A percentile compares a stretch with the other conserved stretches of the same genome.
Conservation (phyloP, 2,797 vertebrate species). For the Typhlichthys eigenmanni region DNA sequence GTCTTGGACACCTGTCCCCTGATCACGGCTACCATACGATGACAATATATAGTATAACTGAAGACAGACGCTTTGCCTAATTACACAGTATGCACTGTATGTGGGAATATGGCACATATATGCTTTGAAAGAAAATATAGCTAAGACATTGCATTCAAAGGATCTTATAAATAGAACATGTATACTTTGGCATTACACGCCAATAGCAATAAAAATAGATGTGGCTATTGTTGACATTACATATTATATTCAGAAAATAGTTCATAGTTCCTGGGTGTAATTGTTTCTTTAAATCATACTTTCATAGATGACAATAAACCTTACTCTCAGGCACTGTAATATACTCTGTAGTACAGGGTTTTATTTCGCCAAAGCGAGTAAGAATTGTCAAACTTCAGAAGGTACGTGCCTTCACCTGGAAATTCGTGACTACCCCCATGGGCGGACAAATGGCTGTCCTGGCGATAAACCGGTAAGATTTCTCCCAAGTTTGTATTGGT, state of each 20-base stretch:
- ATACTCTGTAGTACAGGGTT: slow-evolving; percentile 96
- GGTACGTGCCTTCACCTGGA: slow-evolving; percentile 95
- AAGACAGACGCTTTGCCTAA: slow-evolving; percentile 58
- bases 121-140: slow-evolving; percentile 49
- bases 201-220: slow-evolving; percentile 68
- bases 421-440: slow-evolving; percentile 93
- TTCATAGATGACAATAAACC: slow-evolving; percentile 49
- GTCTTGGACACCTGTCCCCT: slow-evolving; percentile 60
- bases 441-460: slow-evolving; percentile 91
- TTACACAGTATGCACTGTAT: slow-evolving; percentile 45
- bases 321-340: slow-evolving; percentile 89
- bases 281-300: slow-evolving; percentile 57
- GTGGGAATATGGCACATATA: slow-evolving; percentile 60
- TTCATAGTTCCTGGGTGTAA: slow-evolving; percentile 55
- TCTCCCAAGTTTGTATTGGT: slow-evolving; percentile 87
- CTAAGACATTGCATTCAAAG: slow-evolving; percentile 40
- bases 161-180: slow-evolving; percentile 35
- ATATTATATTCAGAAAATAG: slow-evolving; percentile 69
- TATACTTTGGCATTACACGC: slow-evolving; percentile 41
- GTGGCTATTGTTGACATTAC: slow-evolving; percentile 44
- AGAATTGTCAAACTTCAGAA: slow-evolving; percentile 97
- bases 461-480: slow-evolving; percentile 90
- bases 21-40: slow-evolving; percentile 63
- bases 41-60: slow-evolving; percentile 44
- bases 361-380: slow-evolving; percentile 98